Base-by-base conservation (phyloP, 2,888 invertebrate species). In the Gibbula magus region DNA sequence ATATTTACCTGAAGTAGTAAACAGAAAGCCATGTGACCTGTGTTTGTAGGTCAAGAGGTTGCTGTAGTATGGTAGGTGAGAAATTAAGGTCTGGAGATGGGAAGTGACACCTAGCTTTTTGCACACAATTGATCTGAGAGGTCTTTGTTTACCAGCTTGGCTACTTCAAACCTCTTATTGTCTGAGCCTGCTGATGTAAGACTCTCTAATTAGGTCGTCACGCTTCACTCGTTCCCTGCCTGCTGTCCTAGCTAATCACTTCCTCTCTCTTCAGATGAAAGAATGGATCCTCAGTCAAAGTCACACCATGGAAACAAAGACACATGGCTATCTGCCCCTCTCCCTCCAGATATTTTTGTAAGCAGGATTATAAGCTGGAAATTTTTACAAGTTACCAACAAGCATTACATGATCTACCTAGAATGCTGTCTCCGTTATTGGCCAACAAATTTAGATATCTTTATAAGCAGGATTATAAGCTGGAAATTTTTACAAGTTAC, bases 121-220 rank as follows among this genome's bases (percentile, higher is more conserved):
- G 61, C 25, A 13, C 29, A 61, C 61, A 61, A 61, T 61, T 61
- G 29, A 45, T 29, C 61, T 61, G 29, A 61, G 25, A 29, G 29
- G 61, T 22, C 61, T 61, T 61, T 61, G 61, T 61, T 61, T 29
- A 29, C 61, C 18, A 61, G 61, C 61, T 61, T 61, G 61, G 61
- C 29, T 29, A 29, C 61, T 22, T 29, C 2, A 25, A 18, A 16
- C 61, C 29, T 61, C 61, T 29, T 25, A 61, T 61, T 61, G 61
- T 61, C 61, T 61, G 29, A 61, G 61, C 61, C 29, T 8, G 16
- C 29, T 61, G 61, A 61, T 61, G 61, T 61, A 61, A 61, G 61
- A 61, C 61, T 4, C 29, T 7, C 61, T 61, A 61, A 61, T 61
- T 61, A 61, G 61, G 61, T 29, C 45, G 45, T 8, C 61, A 61